phyloP scores from a whole-genome alignment of 2,113 vertebrate species.

The Psilopogon haemacephalus region DNA sequence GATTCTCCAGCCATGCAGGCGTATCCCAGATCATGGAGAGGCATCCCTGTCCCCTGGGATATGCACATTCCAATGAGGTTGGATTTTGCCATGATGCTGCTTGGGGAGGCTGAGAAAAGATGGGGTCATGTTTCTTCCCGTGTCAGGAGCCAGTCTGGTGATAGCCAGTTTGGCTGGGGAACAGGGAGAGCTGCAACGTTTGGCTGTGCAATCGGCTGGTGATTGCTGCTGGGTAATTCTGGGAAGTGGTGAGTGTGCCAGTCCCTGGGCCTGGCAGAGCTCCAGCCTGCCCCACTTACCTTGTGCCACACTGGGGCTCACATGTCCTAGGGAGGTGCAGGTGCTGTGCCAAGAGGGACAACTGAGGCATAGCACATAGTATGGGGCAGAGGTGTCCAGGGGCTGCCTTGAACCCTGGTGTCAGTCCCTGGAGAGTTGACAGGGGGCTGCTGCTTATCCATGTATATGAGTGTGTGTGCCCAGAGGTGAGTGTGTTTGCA shows the following conservation, averaged over 20 bases:
- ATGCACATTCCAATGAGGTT: accelerated
- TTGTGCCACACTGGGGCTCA: neutral
- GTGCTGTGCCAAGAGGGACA: neutral
- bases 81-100: neutral
- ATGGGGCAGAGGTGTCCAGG: accelerated
- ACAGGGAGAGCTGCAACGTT: neutral
- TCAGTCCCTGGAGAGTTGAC: neutral
- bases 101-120: neutral
- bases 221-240: neutral
- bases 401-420: accelerated
- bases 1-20: accelerated
- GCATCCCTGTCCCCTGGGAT: accelerated
- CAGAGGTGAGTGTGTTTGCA: accelerated
- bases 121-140: accelerated
- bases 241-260: neutral
- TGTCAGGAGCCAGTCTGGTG: neutral
- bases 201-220: neutral
- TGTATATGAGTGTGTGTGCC: neutral
- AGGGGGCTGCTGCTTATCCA: accelerated
- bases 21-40: neutral
- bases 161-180: neutral
- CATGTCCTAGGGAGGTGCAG: neutral
- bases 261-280: neutral
- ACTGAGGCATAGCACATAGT: neutral
- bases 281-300: neutral